Evolutionary conservation across 2,797 vertebrate genomes (phyloP).

Genomic region (Muscicapa comitata): DNA sequence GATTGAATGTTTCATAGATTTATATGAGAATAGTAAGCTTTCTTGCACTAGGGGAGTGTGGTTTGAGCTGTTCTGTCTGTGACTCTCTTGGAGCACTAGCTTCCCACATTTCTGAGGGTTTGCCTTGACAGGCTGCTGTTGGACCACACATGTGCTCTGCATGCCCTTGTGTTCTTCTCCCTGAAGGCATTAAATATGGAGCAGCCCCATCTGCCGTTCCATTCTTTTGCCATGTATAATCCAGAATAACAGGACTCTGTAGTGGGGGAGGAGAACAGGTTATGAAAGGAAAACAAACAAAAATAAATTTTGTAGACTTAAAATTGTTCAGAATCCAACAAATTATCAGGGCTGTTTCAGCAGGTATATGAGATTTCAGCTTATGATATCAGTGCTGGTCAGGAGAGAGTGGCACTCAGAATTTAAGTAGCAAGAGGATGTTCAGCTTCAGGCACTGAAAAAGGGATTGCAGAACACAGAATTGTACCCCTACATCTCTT

Average conservation of each 20-base stretch:
- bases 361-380: background rate
- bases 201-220: background rate
- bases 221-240: background rate
- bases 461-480: background rate
- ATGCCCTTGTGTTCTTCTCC: background rate
- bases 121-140: background rate
- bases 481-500: background rate
- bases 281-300: background rate
- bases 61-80: background rate
- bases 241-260: background rate
- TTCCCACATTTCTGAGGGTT: background rate
- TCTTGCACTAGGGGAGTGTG: background rate
- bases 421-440: background rate
- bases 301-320: background rate
- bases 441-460: background rate
- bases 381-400: background rate
- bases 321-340: background rate
- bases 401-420: background rate
- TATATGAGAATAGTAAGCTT: background rate
- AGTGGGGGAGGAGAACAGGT: background rate
- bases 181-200: constrained; percentile 25
- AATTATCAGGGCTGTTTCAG: background rate
- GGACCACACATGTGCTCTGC: background rate
- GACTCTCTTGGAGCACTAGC: background rate
- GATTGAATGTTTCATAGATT: background rate